A percentile compares a stretch with the other conserved stretches of the same genome.
Conservation (phyloP, 2,797 vertebrate genomes). For the Melanotaenia maccullochi region DNA sequence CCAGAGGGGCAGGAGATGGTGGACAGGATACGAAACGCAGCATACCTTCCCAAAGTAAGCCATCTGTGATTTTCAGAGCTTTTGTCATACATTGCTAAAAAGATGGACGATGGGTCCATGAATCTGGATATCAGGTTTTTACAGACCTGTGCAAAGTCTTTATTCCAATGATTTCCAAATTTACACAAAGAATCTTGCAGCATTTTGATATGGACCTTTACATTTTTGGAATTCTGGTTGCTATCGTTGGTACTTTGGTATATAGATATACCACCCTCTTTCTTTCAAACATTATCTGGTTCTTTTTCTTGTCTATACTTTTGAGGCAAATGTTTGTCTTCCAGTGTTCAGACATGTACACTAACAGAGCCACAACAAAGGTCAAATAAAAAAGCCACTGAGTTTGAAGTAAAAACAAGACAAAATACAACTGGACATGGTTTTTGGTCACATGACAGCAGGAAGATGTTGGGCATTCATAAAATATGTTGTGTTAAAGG, state of each 20-base stretch:
- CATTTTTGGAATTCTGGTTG: too few relatives aligned
- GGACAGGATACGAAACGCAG: constrained; percentile 87
- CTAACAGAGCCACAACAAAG: not conserved
- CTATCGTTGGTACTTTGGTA: too few relatives aligned
- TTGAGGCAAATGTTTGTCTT: not conserved
- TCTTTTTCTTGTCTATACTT: not conserved
- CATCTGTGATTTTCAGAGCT: not conserved
- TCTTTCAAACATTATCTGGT: not conserved
- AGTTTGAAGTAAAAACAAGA: not conserved
- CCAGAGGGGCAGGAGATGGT: constrained; percentile 92
- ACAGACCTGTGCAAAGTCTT: not conserved
- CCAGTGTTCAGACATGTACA: not conserved
- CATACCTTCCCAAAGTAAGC: constrained; percentile 90
- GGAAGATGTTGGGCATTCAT: not conserved
- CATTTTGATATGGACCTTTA: not conserved
- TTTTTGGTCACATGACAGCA: constrained; percentile 10
- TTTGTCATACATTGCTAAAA: not conserved
- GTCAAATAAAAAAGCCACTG: not conserved
- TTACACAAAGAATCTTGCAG: not conserved
- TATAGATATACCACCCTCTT: not conserved
- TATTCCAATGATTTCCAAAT: not conserved
- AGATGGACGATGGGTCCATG: not conserved
- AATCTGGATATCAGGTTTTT: not conserved
- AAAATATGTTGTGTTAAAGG: not conserved
- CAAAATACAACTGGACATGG: not conserved